Conservation (phyloP, 2,888 invertebrate genomes). For the Cephus rjabovi region DNA sequence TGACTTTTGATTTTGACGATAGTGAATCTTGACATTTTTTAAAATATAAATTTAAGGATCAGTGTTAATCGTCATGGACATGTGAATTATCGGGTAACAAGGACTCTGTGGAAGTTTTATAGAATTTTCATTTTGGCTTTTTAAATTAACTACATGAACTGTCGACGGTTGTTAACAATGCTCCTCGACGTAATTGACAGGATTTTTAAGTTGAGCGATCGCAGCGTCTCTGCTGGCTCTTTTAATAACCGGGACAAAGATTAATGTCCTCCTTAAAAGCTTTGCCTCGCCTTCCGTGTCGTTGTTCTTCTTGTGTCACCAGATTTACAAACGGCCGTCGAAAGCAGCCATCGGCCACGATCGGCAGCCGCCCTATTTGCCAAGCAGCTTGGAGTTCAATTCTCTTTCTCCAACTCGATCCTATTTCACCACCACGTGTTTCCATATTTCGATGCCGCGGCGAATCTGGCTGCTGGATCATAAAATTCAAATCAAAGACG, state of each 20-base stretch:
- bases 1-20: background rate
- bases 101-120: background rate
- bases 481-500: constrained; percentile 36
- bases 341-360: background rate
- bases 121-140: background rate
- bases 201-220: background rate
- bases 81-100: background rate
- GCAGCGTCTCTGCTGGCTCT: background rate
- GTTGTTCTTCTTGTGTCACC: background rate
- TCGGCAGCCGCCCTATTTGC: background rate
- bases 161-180: background rate
- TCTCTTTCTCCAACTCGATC: background rate
- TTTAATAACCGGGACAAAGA: constrained; percentile 7
- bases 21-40: background rate
- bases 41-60: no score
- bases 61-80: no score
- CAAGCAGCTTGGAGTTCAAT: background rate
- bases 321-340: background rate
- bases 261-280: constrained; percentile 6
- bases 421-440: background rate
- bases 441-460: background rate
- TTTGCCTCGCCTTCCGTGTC: background rate
- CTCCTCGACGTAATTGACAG: background rate
- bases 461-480: constrained; percentile 13
- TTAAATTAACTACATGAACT: background rate